Conservation (phyloP, 2,113 vertebrate species). For the Platycercus adscitus region DNA sequence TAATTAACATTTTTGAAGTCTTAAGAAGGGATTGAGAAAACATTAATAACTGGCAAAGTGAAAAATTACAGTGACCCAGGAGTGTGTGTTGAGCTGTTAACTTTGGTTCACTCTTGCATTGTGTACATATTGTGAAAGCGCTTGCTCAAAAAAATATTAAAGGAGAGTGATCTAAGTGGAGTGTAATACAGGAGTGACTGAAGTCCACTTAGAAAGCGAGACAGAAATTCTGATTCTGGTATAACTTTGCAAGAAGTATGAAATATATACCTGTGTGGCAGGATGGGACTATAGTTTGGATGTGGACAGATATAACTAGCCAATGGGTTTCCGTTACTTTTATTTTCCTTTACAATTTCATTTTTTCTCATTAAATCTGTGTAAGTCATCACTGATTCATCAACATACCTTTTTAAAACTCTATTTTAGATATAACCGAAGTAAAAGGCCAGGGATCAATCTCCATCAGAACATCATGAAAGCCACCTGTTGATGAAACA, state of each 20-base stretch:
- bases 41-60: constrained; percentile 43
- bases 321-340: neutral
- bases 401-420: neutral
- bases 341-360: neutral
- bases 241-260: neutral
- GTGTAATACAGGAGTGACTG: neutral
- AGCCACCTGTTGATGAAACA: neutral
- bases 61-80: neutral
- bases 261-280: neutral
- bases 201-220: neutral
- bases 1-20: constrained; percentile 61
- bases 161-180: neutral
- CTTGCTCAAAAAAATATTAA: neutral
- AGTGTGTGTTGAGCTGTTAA: neutral
- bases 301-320: neutral
- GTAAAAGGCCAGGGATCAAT: neutral
- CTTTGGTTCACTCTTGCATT: neutral
- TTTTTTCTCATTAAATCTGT: neutral
- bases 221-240: neutral
- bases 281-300: neutral
- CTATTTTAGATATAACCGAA: neutral
- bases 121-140: neutral
- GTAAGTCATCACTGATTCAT: neutral
- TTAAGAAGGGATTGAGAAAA: constrained; percentile 34
- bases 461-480: neutral